Conservation (phyloP, 2,113 vertebrate species). For the Hirundichthys speculiger region DNA sequence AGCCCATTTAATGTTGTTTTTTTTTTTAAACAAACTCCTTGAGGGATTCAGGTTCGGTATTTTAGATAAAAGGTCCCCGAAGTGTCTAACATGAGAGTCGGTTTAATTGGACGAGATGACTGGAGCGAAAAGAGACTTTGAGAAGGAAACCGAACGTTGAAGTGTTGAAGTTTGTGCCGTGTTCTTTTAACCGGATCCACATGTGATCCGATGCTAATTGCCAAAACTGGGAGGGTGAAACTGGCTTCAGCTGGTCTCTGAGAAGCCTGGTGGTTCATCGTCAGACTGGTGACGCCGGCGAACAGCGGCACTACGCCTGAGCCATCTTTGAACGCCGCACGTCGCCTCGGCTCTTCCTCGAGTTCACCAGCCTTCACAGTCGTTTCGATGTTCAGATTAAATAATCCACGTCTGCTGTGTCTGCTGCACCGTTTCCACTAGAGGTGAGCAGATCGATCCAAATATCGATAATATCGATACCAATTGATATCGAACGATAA, state of each 20-base stretch:
- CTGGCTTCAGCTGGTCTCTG: slow-evolving; percentile 68
- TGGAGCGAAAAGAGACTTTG: background rate
- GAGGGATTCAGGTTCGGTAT: slow-evolving; percentile 9
- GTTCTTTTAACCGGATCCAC: slow-evolving; percentile 31
- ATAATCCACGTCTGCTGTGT: too few relatives aligned
- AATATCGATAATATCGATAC: too few relatives aligned
- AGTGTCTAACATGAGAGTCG: background rate
- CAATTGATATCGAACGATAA: too few relatives aligned
- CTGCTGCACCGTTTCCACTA: too few relatives aligned
- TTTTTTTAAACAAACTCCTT: background rate
- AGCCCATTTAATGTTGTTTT: background rate
- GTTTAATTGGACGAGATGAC: background rate
- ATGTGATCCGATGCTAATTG: slow-evolving; percentile 22
- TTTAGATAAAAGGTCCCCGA: background rate
- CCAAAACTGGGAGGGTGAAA: background rate
- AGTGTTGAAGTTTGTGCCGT: slow-evolving; percentile 5
- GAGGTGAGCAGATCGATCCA: too few relatives aligned
- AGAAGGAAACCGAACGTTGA: slow-evolving; percentile 22
- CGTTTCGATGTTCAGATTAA: too few relatives aligned
- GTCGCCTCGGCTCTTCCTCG: too few relatives aligned
- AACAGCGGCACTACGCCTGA: background rate
- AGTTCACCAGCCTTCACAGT: too few relatives aligned
- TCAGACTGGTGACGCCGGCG: slow-evolving; percentile 26
- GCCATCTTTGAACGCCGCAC: too few relatives aligned
- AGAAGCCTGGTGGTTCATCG: background rate